Base-by-base conservation (phyloP, 2,113 vertebrate genomes). In the Tragelaphus strepsiceros region DNA sequence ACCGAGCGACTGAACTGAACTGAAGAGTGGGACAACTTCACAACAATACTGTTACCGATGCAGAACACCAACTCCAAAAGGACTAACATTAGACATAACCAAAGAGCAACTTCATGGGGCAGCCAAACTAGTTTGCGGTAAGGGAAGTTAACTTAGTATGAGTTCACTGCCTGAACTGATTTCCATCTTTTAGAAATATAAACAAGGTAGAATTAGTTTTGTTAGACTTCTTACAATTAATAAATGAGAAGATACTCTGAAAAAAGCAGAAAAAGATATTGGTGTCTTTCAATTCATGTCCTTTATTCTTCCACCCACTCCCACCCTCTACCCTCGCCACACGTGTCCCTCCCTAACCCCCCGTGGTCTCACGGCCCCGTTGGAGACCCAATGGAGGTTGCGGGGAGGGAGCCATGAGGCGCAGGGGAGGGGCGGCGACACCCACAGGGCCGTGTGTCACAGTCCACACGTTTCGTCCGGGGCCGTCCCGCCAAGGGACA, bases 41-140 rank as follows among this genome's bases (percentile, higher is more conserved):
- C 35, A 39, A 43, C 1, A 7, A 4, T 4, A 10, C 77, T 43
- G 32, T 14, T 32, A 32, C n/a, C 3, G 5, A 82, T 0, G 21
- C 8, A 43, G 46, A 88, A 17, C 2, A 15, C 53, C 24, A 22
- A 43, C 15, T 46, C 62, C 35, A 22, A 46, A 89, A 54, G 21
- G 43, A 88, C 58, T 30, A 59, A n/a, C 21, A 26, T 74, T 32
- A 88, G 54, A 90, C 92, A 6, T 10, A 58, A 93, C 13, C 24
- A 35, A 77, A 67, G 58, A 21, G n/a, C 39, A 17, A 19, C 49
- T 87, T 83, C 81, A 56, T 0, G 6, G 89, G 61, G 82, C 54
- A 91, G 89, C 32, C 46, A 49, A 59, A 43, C n/a, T 54, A 39
- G 3, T 56, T 7, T 51, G 26, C 7, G 15, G 12, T 46, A 28